Evolutionary conservation across 2,888 invertebrate species (phyloP).

Genomic region (Hylaea fasciaria): DNA sequence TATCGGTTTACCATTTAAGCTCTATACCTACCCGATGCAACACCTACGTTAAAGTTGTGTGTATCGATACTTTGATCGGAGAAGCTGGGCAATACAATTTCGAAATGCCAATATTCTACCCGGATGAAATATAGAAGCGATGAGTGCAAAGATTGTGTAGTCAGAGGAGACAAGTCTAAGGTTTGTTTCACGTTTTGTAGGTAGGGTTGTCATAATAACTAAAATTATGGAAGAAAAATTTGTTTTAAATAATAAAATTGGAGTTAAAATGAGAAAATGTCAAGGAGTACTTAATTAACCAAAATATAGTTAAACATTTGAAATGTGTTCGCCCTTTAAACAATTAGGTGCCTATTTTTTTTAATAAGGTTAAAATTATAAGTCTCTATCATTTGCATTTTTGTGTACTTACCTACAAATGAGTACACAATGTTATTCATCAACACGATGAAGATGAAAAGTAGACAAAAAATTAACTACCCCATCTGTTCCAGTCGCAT

Average conservation of each 20-base stretch:
- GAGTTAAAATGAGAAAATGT: no score
- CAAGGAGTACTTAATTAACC: no score
- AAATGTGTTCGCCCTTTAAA: no score
- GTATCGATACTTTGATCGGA: constrained; percentile 57
- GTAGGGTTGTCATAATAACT: no score
- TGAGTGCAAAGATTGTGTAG: constrained; percentile 49
- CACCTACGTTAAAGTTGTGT: constrained; percentile 49
- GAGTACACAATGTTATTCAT: no score
- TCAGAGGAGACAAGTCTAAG: constrained; percentile 38
- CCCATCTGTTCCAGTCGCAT: constrained; percentile 41
- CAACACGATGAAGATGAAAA: background rate
- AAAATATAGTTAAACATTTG: no score
- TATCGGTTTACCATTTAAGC: constrained; percentile 23
- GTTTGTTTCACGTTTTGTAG: background rate
- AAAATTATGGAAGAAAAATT: no score
- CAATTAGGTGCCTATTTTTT: no score
- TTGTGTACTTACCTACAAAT: no score
- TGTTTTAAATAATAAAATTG: no score
- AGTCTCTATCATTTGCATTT: no score
- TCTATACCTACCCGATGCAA: constrained; percentile 6
- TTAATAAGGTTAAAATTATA: no score
- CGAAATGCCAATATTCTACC: constrained; percentile 72
- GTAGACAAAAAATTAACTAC: background rate
- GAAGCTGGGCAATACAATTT: constrained; percentile 56
- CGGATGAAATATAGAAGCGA: constrained; percentile 70